Percentiles rank a stretch among this genome's conserved stretches.
Evolutionary conservation across 2,888 invertebrate genomes (phyloP).

Genomic region (Tipula vernalis): DNA sequence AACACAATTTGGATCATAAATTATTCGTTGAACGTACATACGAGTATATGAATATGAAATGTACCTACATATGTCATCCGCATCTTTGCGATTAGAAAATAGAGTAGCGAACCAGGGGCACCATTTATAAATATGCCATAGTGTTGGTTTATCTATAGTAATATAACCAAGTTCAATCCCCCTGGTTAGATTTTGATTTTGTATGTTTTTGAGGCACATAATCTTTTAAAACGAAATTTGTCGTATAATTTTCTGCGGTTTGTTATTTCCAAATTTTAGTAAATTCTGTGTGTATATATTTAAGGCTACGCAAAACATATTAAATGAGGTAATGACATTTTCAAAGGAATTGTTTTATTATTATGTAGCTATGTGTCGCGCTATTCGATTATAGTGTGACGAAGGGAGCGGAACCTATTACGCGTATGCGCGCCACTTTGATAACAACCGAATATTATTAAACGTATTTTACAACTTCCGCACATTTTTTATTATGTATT

Average conservation of each 20-base stretch:
- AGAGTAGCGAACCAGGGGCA: background rate
- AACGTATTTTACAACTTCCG: background rate
- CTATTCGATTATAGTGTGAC: background rate
- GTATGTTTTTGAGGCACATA: background rate
- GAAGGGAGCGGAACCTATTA: background rate
- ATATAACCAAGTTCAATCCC: background rate
- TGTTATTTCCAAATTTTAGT: background rate
- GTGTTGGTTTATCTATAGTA: background rate
- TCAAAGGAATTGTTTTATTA: background rate
- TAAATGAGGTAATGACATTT: background rate
- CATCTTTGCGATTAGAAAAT: background rate
- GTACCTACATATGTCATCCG: background rate
- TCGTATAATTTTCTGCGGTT: background rate
- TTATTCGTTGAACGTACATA: background rate
- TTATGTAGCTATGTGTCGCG: background rate
- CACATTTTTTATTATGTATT: background rate
- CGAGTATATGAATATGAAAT: background rate
- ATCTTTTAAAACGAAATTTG: background rate
- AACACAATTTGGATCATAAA: background rate
- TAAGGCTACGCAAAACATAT: background rate
- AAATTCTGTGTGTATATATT: background rate
- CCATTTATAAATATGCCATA: background rate
- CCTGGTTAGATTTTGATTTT: background rate
- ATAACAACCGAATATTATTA: background rate
- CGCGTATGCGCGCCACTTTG: background rate